A percentile compares a stretch with the other conserved stretches of the same genome.
Conservation (phyloP, 1,140 invertebrate species). For the Magallana gigas region DNA sequence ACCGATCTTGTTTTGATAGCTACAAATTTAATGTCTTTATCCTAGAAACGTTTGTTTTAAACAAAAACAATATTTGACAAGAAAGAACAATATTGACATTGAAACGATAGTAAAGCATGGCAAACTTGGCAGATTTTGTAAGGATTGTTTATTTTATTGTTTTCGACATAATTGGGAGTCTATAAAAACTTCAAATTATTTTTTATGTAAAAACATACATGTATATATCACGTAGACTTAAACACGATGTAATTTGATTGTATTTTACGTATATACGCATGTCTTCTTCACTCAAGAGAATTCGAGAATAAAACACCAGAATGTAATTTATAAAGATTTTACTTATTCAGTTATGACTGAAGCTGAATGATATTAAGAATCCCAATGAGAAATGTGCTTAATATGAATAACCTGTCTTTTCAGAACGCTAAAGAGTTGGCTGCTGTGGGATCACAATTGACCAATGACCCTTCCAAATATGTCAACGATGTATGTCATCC, state of each 20-base stretch:
- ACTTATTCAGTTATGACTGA: too few relatives aligned
- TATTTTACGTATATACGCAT: too few relatives aligned
- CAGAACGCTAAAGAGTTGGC: not conserved
- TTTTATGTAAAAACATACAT: too few relatives aligned
- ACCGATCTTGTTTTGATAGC: not conserved
- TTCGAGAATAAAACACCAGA: too few relatives aligned
- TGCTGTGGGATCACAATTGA: conserved; percentile 8
- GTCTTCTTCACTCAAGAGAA: too few relatives aligned
- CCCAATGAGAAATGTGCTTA: too few relatives aligned
- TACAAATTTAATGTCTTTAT: conserved; percentile 5
- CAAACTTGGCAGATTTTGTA: conserved; percentile 24
- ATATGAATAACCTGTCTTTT: not conserved
- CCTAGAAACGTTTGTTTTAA: not conserved
- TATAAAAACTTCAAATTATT: too few relatives aligned
- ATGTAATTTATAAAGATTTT: too few relatives aligned
- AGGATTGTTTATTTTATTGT: not conserved
- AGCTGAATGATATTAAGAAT: too few relatives aligned
- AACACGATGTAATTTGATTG: too few relatives aligned
- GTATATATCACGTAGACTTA: too few relatives aligned
- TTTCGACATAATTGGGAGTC: too few relatives aligned
- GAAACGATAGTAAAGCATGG: not conserved
- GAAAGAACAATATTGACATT: not conserved
- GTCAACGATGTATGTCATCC: not conserved
- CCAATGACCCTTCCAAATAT: conserved; percentile 4
- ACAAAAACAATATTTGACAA: not conserved